Conservation (phyloP, 92 coral and sea anemone genomes). For the Palythoa grandiflora region DNA sequence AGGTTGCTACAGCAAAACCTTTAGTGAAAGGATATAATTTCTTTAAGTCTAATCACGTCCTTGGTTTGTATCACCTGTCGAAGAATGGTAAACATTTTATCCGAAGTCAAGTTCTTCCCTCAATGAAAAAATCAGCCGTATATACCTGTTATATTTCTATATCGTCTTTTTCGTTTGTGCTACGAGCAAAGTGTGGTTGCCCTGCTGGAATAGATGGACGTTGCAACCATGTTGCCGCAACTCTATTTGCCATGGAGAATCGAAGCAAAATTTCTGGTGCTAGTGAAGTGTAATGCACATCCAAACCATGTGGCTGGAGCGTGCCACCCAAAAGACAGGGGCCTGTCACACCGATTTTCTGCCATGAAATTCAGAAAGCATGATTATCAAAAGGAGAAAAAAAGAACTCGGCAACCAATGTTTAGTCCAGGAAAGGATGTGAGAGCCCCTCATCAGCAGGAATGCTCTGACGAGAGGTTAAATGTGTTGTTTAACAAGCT, state of each 20-base stretch:
- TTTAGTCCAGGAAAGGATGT: conserved; percentile 20
- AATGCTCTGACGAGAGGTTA: conserved; percentile 12
- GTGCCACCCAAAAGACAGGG: conserved; percentile 64
- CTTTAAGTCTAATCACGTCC: conserved; percentile 44
- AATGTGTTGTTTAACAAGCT: conserved; percentile 13
- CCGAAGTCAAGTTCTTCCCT: conserved; percentile 8
- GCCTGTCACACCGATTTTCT: conserved; percentile 35
- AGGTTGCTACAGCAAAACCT: conserved; percentile 27
- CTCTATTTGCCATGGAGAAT: conserved; percentile 4
- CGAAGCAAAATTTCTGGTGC: conserved; percentile 1
- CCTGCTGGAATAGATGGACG: conserved; percentile 43
- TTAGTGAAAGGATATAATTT: conserved; percentile 35
- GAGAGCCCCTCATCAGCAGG: conserved; percentile 29
- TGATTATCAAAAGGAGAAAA: conserved; percentile 6
- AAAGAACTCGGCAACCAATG: not conserved
- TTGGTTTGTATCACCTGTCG: conserved; percentile 3
- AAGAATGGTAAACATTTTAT: conserved; percentile 19
- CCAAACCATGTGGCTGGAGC: conserved; percentile 62
- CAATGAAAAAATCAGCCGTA: conserved; percentile 20
- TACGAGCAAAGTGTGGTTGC: conserved; percentile 22
- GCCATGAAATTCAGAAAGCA: conserved; percentile 53
- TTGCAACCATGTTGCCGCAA: conserved; percentile 41
- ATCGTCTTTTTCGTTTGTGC: not conserved
- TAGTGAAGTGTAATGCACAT: conserved; percentile 42
- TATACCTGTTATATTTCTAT: conserved; percentile 20